Base-by-base conservation (phyloP, 1,140 invertebrate species). In the Aricia agestis region DNA sequence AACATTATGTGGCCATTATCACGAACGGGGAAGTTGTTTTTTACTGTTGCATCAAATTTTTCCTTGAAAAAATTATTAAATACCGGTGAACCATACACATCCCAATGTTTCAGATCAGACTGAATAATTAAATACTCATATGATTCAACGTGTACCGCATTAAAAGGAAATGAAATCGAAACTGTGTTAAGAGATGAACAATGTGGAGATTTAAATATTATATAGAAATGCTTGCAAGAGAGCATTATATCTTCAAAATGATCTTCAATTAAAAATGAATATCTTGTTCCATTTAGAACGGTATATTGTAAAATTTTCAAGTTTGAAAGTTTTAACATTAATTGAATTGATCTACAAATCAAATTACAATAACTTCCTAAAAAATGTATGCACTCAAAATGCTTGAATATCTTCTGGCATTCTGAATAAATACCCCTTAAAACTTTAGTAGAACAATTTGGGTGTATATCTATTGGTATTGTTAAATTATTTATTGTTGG, bases 371-470 rank as follows among this genome's bases (percentile, higher is more conserved):
- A 15, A 66, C 75, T 76, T 32, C 82, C 79, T 52, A 85, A 68
- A 73, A 89, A 83, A 77, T 85, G 79, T 10, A 89, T 70, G 78
- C 80, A 78, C 25, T 81, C 68, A 72, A 87, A 76, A 25, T 86
- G 77, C 75, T 76, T 72, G 76, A 89, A 85, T 1, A 81, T 17
- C 45, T 76, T 61, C 76, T 85, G 81, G 73, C 72, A 80, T 15
- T 79, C 18, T 15, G 61, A 6, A n/a, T 82, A 68, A 10, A 36
- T n/a, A 6, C 59, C 52, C 63, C 71, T 67, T 67, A 66, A 3
- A 32, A 78, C 19, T 58, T 73, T 74, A 15, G 57, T 41, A 7
- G n/a, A 11, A 45, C 11, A 61, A 61, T 69, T 52, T 67, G 67
- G 71, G 17, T 67, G 72, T 75, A 82, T 82, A 15, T 58, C 57